These are phyloP conservation scores for Girardinus metallicus DNA, from an alignment of 2,797 vertebrate species.

Conservation along the genomic window DNA sequence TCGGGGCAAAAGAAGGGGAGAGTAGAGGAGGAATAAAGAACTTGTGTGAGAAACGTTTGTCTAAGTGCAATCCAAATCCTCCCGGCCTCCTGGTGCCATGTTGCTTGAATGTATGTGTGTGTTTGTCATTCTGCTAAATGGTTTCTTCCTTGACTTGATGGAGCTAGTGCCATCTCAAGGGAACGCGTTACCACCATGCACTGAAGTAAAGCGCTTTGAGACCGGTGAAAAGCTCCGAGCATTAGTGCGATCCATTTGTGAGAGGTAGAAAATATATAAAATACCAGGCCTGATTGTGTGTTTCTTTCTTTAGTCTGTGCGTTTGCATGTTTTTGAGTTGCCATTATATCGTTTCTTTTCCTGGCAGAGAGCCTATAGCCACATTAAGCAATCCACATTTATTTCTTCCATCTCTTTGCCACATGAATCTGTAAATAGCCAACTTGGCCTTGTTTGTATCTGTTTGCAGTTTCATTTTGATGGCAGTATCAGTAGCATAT, in stretches of 20 bases:
- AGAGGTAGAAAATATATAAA: conserved; percentile 51
- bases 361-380: conserved; percentile 44
- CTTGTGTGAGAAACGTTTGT: conserved; percentile 69
- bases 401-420: conserved; percentile 45
- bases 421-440: conserved; percentile 37
- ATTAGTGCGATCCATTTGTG: conserved; percentile 73
- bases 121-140: conserved; percentile 78
- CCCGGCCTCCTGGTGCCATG: conserved; percentile 55
- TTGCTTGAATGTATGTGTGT: conserved; percentile 55
- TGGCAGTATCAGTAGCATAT: conserved; percentile 43
- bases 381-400: conserved; percentile 59
- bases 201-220: conserved; percentile 66
- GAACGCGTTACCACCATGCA: conserved; percentile 69
- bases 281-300: conserved; percentile 40
- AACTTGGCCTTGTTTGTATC: conserved; percentile 29
- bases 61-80: conserved; percentile 75
- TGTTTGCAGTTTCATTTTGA: conserved; percentile 29
- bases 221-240: conserved; percentile 65
- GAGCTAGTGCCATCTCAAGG: conserved; percentile 75
- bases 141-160: conserved; percentile 78
- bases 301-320: conserved; percentile 31
- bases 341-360: conserved; percentile 56
- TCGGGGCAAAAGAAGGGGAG: conserved; percentile 51
- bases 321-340: conserved; percentile 50
- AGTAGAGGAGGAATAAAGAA: conserved; percentile 56